A percentile compares a stretch with the other conserved stretches of the same genome.
phyloP scores from a whole-genome alignment of 1,140 invertebrate genomes.

The Andrena cerasifolii region DNA sequence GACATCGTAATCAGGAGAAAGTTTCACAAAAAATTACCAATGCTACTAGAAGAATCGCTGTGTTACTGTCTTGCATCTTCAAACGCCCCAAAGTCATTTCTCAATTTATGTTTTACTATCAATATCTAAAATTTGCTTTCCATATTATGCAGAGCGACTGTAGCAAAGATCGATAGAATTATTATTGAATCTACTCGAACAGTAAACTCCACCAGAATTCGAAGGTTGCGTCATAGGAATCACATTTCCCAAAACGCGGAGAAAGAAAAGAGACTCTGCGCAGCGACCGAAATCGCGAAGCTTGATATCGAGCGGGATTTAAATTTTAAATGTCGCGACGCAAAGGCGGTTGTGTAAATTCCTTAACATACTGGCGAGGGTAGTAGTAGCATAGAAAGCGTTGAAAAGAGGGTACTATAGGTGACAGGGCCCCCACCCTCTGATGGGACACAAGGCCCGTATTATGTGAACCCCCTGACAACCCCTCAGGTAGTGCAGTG shows the following conservation, averaged over 20 bases:
- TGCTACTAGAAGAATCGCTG: too few relatives aligned
- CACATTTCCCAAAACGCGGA: too few relatives aligned
- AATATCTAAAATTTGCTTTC: too few relatives aligned
- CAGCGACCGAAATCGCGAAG: not conserved
- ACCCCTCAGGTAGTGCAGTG: slow-evolving; percentile 69
- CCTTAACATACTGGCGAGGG: not conserved
- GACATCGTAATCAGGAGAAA: not conserved
- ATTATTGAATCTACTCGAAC: too few relatives aligned
- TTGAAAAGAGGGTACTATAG: slow-evolving; percentile 49
- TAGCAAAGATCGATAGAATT: too few relatives aligned
- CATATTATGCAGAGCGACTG: too few relatives aligned
- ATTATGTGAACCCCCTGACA: slow-evolving; percentile 71
- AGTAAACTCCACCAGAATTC: too few relatives aligned
- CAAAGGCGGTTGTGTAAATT: slow-evolving; percentile 14
- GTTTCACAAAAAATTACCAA: too few relatives aligned
- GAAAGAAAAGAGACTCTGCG: not conserved
- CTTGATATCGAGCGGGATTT: slow-evolving; percentile 43
- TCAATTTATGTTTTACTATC: too few relatives aligned
- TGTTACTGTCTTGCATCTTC: too few relatives aligned
- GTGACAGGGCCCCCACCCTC: slow-evolving; percentile 45
- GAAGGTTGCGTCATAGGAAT: too few relatives aligned
- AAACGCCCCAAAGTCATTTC: too few relatives aligned
- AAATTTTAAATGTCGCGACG: slow-evolving; percentile 62
- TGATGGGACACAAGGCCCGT: slow-evolving; percentile 69
- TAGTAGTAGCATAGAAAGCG: slow-evolving; percentile 27